These are phyloP conservation scores for Stenichneumon culpator DNA, from an alignment of 2,888 invertebrate species.

Conservation along the genomic window DNA sequence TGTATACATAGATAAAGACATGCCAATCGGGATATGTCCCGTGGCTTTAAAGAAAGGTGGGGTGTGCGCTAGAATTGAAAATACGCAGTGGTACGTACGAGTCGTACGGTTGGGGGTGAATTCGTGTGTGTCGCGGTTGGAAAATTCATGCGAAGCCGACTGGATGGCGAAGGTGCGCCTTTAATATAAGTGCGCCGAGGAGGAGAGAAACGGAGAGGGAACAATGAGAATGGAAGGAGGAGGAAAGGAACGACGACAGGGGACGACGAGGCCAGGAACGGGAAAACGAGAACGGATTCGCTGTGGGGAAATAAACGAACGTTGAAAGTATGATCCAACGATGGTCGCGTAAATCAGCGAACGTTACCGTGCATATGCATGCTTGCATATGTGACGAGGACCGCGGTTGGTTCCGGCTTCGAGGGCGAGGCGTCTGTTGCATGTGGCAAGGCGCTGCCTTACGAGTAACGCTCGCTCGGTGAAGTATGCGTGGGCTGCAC, in stretches of 20 bases:
- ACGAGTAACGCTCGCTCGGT: constrained; percentile 33
- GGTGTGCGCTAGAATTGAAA: constrained; percentile 52
- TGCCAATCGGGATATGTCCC: constrained; percentile 16
- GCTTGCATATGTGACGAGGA: constrained; percentile 53
- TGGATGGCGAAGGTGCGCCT: constrained; percentile 25
- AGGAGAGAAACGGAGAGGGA: constrained; percentile 27
- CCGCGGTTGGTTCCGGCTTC: constrained; percentile 17
- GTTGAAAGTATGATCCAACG: constrained; percentile 68
- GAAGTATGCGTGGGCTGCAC: constrained; percentile 13
- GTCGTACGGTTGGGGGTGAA: constrained; percentile 43
- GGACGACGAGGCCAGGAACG: background rate
- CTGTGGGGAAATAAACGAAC: constrained; percentile 63
- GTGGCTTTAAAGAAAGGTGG: constrained; percentile 25
- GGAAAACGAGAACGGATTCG: constrained; percentile 41
- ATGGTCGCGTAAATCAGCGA: constrained; percentile 64
- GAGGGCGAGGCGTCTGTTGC: constrained; percentile 33
- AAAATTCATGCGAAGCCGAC: constrained; percentile 55
- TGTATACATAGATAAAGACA: background rate
- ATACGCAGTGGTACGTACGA: constrained; percentile 16
- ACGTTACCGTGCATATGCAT: constrained; percentile 65
- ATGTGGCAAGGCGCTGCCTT: constrained; percentile 32
- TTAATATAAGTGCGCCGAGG: constrained; percentile 14
- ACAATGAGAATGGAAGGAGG: constrained; percentile 38
- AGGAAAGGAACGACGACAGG: constrained; percentile 24
- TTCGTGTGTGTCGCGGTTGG: constrained; percentile 42